These are phyloP conservation scores for Stenichneumon culpator DNA, from an alignment of 2,888 invertebrate species.

Conservation along the genomic window DNA sequence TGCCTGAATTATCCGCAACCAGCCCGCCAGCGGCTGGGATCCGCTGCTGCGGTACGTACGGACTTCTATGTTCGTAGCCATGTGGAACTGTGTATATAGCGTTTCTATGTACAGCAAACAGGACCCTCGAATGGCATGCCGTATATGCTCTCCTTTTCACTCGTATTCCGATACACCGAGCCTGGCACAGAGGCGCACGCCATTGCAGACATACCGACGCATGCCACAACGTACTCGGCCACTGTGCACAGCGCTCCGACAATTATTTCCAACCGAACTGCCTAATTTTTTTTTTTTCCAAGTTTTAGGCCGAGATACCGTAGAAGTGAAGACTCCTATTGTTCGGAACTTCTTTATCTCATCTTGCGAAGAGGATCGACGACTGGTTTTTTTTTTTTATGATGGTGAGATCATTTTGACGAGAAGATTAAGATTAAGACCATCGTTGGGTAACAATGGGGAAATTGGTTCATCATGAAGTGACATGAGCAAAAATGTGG, in stretches of 20 bases:
- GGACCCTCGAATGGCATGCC: conserved; percentile 31
- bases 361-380: too few species aligned
- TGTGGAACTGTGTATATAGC: neutral
- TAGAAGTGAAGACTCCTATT: too few species aligned
- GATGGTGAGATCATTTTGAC: too few species aligned
- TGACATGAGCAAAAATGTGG: too few species aligned
- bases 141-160: conserved; percentile 41
- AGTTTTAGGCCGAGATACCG: neutral
- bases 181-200: neutral
- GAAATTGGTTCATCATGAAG: too few species aligned
- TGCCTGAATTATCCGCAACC: conserved; percentile 85
- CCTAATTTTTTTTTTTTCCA: neutral
- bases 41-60: conserved; percentile 61
- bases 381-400: too few species aligned
- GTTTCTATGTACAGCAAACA: conserved; percentile 9
- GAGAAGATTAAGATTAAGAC: too few species aligned
- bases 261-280: neutral
- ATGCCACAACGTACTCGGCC: conserved; percentile 10
- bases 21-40: conserved; percentile 69
- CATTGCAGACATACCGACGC: neutral
- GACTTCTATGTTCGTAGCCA: conserved; percentile 27
- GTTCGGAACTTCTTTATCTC: neutral
- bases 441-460: too few species aligned
- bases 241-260: neutral
- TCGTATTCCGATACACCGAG: conserved; percentile 58